Evolutionary conservation across 64 coral and sea anemone genomes (phyloP), one percentile per base, ranked within the genome.

Genomic region (Orbicella faveolata): DNA sequence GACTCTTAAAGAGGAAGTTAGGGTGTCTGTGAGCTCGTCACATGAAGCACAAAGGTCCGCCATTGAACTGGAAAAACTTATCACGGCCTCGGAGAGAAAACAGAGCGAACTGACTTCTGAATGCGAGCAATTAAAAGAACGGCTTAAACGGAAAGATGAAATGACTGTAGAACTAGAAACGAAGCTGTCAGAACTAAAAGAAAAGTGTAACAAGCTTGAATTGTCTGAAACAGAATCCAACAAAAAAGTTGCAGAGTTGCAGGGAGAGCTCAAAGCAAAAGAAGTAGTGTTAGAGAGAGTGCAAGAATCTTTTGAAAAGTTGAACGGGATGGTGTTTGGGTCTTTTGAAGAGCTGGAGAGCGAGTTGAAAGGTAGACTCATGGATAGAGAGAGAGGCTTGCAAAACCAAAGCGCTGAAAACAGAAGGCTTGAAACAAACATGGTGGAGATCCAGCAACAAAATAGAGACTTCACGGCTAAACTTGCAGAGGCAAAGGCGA

Each of bases 301-400:
- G 33, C 95, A 96, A 79, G 95, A 93, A 53, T 96, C 95, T 9
- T 96, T 91, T 82, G 95, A 96, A 88, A 96, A 94, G 67, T 61
- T 96, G 20, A 96, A 93, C 53, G 95, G 94, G 18, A 92, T 92
- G 94, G 95, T 96, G 3, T 96, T 96, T 23, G 92, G 95, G 52
- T 93, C 95, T 17, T 96, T 94, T 75, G 95, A 96, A 36, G 95
- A 96, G 35, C 36, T 96, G 20, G 95, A 96, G 52, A n/a, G 68
- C 9, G 88, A 96, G 20, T 77, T 96, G 26, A 96, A 96, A 81
- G 48, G 66, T 83, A 87, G 88, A 37, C 66, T 96, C n/a, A 41
- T 96, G 64, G 95, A 96, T 30, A 93, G 83, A 78, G 95, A 96
- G 63, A 90, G 87, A 85, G 95, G 95, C 10, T 90, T 96, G 63